These are phyloP conservation scores for Petromus typicus DNA, from an alignment of 2,113 vertebrate species.

Conservation along the genomic window DNA sequence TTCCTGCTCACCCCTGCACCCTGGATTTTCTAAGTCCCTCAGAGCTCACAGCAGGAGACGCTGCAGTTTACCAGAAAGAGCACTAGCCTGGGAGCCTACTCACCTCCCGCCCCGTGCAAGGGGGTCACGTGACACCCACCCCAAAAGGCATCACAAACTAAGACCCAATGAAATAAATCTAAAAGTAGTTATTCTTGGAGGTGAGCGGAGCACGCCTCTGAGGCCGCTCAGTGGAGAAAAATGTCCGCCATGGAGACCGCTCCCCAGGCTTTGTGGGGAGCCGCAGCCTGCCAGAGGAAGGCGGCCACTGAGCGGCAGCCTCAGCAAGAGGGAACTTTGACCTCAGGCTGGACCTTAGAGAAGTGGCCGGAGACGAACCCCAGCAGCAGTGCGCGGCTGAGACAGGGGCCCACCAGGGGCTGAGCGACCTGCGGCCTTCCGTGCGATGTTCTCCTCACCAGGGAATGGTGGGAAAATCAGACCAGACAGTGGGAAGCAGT, in stretches of 20 bases:
- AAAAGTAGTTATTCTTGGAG: constrained; percentile 41
- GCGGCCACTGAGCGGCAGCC: constrained; percentile 83
- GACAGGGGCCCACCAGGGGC: constrained; percentile 98
- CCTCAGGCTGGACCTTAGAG: constrained; percentile 90
- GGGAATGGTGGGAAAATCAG: constrained; percentile 97
- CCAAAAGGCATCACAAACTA: neutral
- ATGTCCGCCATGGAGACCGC: too few species aligned
- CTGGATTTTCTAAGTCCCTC: neutral
- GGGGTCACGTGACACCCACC: neutral
- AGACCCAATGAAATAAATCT: neutral
- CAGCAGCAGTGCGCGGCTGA: constrained; percentile 99
- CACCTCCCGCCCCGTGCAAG: neutral
- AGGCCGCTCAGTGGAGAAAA: constrained; percentile 94
- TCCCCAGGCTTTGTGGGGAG: too few species aligned
- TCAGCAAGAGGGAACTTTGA: constrained; percentile 82
- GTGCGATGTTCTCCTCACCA: constrained; percentile 99
- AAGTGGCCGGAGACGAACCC: constrained; percentile 95
- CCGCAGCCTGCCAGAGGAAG: constrained; percentile 81
- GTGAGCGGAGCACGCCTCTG: constrained; percentile 90
- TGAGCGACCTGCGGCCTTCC: constrained; percentile 99
- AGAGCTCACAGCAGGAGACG: neutral
- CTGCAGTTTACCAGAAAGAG: neutral
- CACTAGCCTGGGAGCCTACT: neutral
- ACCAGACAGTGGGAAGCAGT: constrained; percentile 97
- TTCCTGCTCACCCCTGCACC: neutral